Percentiles rank a stretch among this genome's conserved stretches.
These are phyloP conservation scores for Chloropsis cyanopogon DNA, from an alignment of 2,113 vertebrate genomes.

Conservation along the genomic window DNA sequence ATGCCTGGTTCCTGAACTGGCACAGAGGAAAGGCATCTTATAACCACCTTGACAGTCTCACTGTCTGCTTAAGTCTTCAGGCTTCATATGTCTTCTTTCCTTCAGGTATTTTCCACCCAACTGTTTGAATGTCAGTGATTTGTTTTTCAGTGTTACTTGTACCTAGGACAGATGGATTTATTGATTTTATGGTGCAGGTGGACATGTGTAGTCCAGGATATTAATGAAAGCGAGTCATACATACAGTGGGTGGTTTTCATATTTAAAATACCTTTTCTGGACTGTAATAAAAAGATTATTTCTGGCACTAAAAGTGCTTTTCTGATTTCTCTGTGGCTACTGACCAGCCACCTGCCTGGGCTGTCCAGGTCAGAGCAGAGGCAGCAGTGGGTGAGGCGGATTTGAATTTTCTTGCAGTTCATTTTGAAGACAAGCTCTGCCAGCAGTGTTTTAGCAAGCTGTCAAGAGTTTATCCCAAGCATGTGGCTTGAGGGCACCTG, in stretches of 20 bases:
- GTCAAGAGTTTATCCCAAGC: slow-evolving; percentile 1
- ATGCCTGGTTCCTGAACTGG: not conserved
- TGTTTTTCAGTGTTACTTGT: not conserved
- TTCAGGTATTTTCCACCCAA: not conserved
- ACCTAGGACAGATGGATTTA: not conserved
- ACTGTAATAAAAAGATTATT: not conserved
- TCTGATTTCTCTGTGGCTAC: not conserved
- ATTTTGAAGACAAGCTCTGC: slow-evolving; percentile 44
- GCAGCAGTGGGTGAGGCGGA: not conserved
- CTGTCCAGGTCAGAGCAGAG: not conserved
- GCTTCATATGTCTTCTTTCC: not conserved
- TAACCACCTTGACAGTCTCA: not conserved
- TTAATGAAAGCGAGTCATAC: not conserved
- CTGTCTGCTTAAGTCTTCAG: not conserved
- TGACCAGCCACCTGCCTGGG: not conserved
- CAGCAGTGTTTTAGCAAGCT: slow-evolving; percentile 48
- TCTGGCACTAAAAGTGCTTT: not conserved
- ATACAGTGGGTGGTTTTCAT: not conserved
- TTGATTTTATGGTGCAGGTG: not conserved
- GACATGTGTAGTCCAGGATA: not conserved
- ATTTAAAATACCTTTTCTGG: not conserved
- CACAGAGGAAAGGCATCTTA: not conserved
- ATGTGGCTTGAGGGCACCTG: slow-evolving; percentile 14
- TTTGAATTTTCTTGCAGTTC: not conserved
- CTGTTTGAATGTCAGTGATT: not conserved